Percentiles rank a stretch among this genome's conserved stretches.
phyloP scores from a whole-genome alignment of 2,888 invertebrate species.

The Rhagonycha lutea region DNA sequence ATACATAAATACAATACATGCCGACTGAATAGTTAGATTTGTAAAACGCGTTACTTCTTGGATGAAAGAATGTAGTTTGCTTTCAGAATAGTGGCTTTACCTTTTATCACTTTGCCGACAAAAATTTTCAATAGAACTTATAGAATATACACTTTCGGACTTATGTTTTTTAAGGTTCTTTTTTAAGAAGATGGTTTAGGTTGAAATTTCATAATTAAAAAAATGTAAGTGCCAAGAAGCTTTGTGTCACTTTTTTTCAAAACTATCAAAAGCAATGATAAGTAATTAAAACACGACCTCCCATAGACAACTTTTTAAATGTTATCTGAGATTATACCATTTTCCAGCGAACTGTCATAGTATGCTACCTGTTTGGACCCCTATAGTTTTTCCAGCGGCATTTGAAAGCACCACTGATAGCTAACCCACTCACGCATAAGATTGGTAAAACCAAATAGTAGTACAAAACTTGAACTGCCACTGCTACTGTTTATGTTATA shows the following conservation, averaged over 20 bases:
- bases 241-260: slow-evolving; percentile 19
- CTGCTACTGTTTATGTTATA: slow-evolving; percentile 34
- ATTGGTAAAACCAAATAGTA: slow-evolving; percentile 35
- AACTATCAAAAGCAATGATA: slow-evolving; percentile 26
- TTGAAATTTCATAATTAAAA: background rate
- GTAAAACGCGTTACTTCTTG: slow-evolving; percentile 41
- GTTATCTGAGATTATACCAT: slow-evolving; percentile 31
- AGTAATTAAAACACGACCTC: slow-evolving; percentile 36
- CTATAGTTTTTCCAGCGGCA: slow-evolving; percentile 30
- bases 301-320: slow-evolving; percentile 32
- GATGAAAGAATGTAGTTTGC: slow-evolving; percentile 27
- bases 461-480: slow-evolving; percentile 34
- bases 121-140: slow-evolving; percentile 8
- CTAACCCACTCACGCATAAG: slow-evolving; percentile 35
- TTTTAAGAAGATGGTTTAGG: background rate
- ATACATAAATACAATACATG: slow-evolving; percentile 45
- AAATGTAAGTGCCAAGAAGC: slow-evolving; percentile 2
- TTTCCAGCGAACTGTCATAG: slow-evolving; percentile 31
- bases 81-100: slow-evolving; percentile 27
- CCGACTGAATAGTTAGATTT: slow-evolving; percentile 44
- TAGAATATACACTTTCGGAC: slow-evolving; percentile 13
- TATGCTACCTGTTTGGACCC: slow-evolving; percentile 31
- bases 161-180: slow-evolving; percentile 1
- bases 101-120: slow-evolving; percentile 27
- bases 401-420: slow-evolving; percentile 36